Evolutionary conservation across 2,888 invertebrate genomes (phyloP), one percentile per base, ranked within the genome.

Genomic region (Pilophorus perplexus): DNA sequence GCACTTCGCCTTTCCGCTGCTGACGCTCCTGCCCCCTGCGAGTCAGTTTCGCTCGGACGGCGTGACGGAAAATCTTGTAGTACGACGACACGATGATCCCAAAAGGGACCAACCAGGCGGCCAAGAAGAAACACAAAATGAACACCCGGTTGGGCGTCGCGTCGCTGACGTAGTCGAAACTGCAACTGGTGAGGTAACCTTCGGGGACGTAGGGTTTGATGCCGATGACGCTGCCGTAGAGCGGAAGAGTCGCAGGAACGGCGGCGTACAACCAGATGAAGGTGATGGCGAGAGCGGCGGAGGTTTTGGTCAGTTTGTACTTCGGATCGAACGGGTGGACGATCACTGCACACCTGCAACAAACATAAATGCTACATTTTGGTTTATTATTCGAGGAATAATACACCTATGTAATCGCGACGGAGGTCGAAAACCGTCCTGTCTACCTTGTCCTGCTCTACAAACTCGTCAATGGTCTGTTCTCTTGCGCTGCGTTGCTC

Each of bases 261-360:
- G 82, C 78, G 2, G 89, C 86, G 76, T 90, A 91, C 14, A 85
- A 69, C 92, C 92, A 93, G 66, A 87, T 82, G 38, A 83, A 76
- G 8, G 84, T 73, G 8, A 87, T 81, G 72, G 84, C 82, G 10
- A 85, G 70, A 50, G 84, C 82, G 10, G 86, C 84, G 48, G 85
- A 80, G 27, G 82, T 76, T 28, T 81, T 81, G 2, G 85, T 85
- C 28, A 85, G 83, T 22, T 83, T 81, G 37, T 85, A 80, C 42
- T 84, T 75, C 0, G 86, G 85, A 74, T 87, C 85, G 66, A 92
- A 77, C 0, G 91, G 92, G 73, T 86, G 85, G n/a, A 88, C 87
- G 55, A 92, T 89, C n/a, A 89, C 90, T 79, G 85, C 84, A 78
- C 89, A 92, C 22, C 92, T 84, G 78, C 92, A n/a, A n/a, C n/a